Base-by-base conservation (phyloP, 2,113 vertebrate species). In the Nerophis lumbriciformis region DNA sequence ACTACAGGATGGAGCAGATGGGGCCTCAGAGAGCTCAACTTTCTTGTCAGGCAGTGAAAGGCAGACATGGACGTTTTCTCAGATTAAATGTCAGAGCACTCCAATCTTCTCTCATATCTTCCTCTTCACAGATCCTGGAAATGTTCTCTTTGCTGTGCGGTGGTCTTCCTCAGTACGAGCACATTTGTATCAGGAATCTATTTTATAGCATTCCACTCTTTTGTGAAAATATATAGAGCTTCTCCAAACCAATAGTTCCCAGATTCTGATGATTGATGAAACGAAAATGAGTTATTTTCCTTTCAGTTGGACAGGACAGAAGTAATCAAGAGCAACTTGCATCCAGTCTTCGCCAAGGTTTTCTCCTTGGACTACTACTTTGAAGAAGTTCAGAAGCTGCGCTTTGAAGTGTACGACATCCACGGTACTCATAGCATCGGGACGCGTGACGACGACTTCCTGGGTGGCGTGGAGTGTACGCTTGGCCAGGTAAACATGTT, bases 371-470 rank as follows among this genome's bases (percentile, higher is more conserved):
- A 97, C 68, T 96, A 95, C 82, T 98, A 93, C 79, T 99, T 97
- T 0, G 97, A 98, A 85, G 96, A 97, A 80, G 94, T 94, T 16
- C 96, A 97, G 90, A 95, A 93, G 80, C 91, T 99, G 74, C 92
- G 94, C 0, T 97, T 98, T 0, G 94, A 98, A 71, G 95, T 94
- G 19, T 97, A 94, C 0, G 94, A 98, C 88, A 95, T 93, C 58
- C 94, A 94, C 0, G 93, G 96, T 45, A 91, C 94, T 10, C 78
- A 93, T 1, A 88, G 91, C 48, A 88, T 94, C 1, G 90, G 93
- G 59, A 91, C 91, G 0, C 93, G 93, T 0, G 96, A 95, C 0
- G 96, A 97, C 0, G 95, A 98, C 81, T 96, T 98, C 79, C 83
- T 98, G 58, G 96, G 96, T 4, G 94, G 94, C 16, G 90, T 92